Evolutionary conservation across 1,140 invertebrate species (phyloP).

Genomic region (Zaprionus capensis): DNA sequence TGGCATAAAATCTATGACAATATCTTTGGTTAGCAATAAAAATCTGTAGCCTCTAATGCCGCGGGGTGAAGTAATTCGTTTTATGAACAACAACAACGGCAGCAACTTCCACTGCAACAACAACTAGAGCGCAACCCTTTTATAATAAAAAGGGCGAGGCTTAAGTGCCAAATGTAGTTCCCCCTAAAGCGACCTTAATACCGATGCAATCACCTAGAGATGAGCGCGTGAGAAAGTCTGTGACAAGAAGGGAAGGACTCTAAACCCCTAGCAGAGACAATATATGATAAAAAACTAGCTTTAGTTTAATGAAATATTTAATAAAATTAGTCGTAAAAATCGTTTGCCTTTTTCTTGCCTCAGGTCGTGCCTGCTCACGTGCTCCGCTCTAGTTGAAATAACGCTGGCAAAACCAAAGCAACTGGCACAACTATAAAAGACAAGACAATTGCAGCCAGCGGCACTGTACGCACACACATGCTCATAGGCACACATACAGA

Average conservation of each 20-base stretch:
- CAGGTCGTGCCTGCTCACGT: conserved; percentile 21
- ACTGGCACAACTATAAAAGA: conserved; percentile 73
- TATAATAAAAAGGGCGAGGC: conserved; percentile 67
- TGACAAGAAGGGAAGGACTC: neutral
- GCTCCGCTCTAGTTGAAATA: conserved; percentile 24
- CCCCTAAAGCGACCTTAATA: conserved; percentile 42
- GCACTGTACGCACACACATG: conserved; percentile 33
- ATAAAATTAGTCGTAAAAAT: neutral
- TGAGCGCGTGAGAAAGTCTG: conserved; percentile 30
- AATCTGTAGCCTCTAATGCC: conserved; percentile 64
- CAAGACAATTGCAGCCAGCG: conserved; percentile 74
- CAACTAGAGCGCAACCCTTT: conserved; percentile 62
- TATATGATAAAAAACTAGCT: neutral
- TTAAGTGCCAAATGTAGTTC: conserved; percentile 75
- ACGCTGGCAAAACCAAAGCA: conserved; percentile 34
- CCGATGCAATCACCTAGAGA: conserved; percentile 38
- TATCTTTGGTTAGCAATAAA: conserved; percentile 82
- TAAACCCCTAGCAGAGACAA: neutral
- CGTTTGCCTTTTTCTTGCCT: neutral
- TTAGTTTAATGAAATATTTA: neutral
- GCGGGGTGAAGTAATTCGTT: conserved; percentile 34
- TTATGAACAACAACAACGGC: conserved; percentile 38
- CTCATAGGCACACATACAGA: neutral
- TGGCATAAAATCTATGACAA: conserved; percentile 83
- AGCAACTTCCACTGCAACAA: neutral